Evolutionary conservation across 2,797 vertebrate genomes (phyloP).

Genomic region (Alosa sapidissima): DNA sequence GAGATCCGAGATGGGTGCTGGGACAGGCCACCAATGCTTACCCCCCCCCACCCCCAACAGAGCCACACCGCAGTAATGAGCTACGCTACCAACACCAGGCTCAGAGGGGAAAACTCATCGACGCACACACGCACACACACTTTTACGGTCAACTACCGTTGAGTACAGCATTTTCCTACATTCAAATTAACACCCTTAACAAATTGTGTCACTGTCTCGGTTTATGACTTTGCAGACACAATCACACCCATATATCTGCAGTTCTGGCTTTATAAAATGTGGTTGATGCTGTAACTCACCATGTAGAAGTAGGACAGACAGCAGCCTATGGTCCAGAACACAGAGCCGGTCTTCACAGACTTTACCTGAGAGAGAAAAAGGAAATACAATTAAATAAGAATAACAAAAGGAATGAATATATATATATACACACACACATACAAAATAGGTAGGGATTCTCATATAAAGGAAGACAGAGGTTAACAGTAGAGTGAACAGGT

Average conservation of each 20-base stretch:
- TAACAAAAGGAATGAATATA: background rate
- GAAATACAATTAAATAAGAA: background rate
- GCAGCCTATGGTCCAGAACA: constrained; percentile 97
- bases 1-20: background rate
- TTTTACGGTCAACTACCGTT: background rate
- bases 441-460: background rate
- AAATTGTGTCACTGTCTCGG: background rate
- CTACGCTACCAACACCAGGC: constrained; percentile 21
- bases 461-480: background rate
- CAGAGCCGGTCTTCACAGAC: constrained; percentile 96
- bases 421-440: no score
- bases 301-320: constrained; percentile 98
- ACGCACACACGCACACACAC: background rate
- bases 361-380: constrained; percentile 82
- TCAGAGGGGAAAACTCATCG: background rate
- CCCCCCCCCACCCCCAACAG: constrained; percentile 36
- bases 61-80: constrained; percentile 50
- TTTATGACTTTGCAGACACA: no score
- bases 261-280: background rate
- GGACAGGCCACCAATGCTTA: background rate
- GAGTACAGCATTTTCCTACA: background rate
- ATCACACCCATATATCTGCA: no score
- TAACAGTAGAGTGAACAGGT: background rate
- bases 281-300: constrained; percentile 75
- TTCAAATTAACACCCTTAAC: background rate